Evolutionary conservation across 2,113 vertebrate genomes (phyloP).

Genomic region (Neogale vison): DNA sequence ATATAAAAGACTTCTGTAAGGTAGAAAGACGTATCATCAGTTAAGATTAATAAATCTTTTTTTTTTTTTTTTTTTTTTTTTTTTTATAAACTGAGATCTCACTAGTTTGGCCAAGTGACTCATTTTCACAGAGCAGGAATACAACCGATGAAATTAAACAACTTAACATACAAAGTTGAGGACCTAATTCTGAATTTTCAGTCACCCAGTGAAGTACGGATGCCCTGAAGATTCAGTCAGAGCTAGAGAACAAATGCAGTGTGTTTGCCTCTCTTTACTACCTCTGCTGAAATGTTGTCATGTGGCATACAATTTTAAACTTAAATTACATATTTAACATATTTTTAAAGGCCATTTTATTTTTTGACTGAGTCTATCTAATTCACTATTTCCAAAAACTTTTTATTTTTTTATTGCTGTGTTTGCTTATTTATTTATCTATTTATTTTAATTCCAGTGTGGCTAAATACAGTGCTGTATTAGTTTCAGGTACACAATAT

Average conservation of each 20-base stretch:
- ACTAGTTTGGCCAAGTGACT: not conserved
- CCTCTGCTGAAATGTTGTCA: not conserved
- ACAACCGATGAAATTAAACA: not conserved
- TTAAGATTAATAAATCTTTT: constrained; percentile 28
- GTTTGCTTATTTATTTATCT: not conserved
- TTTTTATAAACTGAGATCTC: not conserved
- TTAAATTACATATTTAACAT: not conserved
- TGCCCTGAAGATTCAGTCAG: not conserved
- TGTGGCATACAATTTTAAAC: not conserved
- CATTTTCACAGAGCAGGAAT: not conserved
- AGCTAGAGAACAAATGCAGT: not conserved
- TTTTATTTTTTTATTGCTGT: not conserved
- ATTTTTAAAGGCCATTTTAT: not conserved
- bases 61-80: too few relatives aligned
- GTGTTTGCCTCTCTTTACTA: not conserved
- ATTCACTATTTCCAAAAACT: not conserved
- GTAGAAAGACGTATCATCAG: not conserved
- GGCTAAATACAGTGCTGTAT: not conserved
- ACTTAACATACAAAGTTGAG: not conserved
- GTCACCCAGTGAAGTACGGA: not conserved
- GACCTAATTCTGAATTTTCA: not conserved
- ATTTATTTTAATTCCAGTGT: not conserved
- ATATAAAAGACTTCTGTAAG: not conserved
- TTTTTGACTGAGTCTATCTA: not conserved
- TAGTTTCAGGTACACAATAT: not conserved